Base-by-base conservation (phyloP, 2,888 invertebrate genomes). In the Drosophila crucigera region DNA sequence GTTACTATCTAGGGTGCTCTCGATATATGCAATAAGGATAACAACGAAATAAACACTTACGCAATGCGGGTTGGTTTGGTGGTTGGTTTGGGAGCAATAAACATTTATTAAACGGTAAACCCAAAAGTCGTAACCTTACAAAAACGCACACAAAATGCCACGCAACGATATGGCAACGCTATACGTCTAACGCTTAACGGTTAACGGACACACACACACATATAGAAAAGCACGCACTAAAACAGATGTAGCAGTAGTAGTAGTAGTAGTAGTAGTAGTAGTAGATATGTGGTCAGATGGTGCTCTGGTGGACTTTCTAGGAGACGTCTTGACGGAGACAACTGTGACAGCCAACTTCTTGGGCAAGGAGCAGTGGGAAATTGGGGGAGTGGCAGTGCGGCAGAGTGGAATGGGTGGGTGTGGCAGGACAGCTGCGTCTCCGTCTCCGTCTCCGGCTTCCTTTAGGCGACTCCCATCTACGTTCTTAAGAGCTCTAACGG, bases 11-110 rank as follows among this genome's bases (percentile, higher is more conserved):
- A 52, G n/a, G 55, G 80, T 78, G 80, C 76, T 68, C 53, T 68
- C 22, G 28, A 37, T 56, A 76, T 52, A 62, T 60, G 66, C 73
- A 73, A 67, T 68, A 60, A 59, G 68, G 52, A 69, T 83, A 83
- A 73, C 68, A 84, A 82, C 73, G 76, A 84, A 73, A 65, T 73
- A 82, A 83, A 83, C 84, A 89, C 84, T 86, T 86, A 85, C 89
- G 80, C 82, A 71, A 84, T 75, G 75, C 76, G 73, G 70, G 76
- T 47, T 47, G 47, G 47, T 47, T 47, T 47, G 47, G 47, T 68
- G 39, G 56, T 68, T 72, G 35, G 35, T 35, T 35, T 35, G 56
- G 74, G 74, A 85, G 78, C 69, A 71, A 79, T 73, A 80, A 83
- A 81, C 83, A 82, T 83, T 82, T 78, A 80, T 73, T 78, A 68